Conservation (phyloP, 2,113 vertebrate species). For the Xiphias gladius region DNA sequence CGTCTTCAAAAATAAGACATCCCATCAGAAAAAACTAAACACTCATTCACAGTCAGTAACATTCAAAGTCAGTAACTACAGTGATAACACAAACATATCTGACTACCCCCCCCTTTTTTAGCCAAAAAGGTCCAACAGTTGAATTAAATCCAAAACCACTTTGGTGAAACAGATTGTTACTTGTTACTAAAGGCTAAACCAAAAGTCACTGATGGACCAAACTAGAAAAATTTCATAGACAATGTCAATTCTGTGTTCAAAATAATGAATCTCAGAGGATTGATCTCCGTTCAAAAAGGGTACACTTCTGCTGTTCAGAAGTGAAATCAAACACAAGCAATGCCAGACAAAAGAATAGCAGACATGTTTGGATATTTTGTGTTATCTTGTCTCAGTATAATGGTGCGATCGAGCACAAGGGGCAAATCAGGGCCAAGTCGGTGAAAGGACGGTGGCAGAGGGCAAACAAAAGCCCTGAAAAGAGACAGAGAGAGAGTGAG, state of each 20-base stretch:
- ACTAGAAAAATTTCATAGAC: neutral
- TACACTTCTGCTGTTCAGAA: neutral
- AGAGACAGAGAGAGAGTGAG: constrained; percentile 84
- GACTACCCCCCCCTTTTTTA: too few relatives aligned
- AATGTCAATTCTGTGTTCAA: neutral
- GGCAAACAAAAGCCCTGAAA: constrained; percentile 94
- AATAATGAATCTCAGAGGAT: neutral
- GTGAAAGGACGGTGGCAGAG: constrained; percentile 92
- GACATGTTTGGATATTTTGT: constrained; percentile 77
- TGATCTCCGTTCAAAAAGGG: neutral
- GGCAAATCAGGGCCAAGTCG: constrained; percentile 91
- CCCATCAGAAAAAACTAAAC: too few relatives aligned
- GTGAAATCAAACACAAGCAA: constrained; percentile 19
- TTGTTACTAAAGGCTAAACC: neutral
- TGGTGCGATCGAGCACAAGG: constrained; percentile 82
- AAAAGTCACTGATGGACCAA: neutral
- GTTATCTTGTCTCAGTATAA: constrained; percentile 80
- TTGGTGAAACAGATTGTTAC: neutral
- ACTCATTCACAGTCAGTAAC: too few relatives aligned
- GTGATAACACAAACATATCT: too few relatives aligned
- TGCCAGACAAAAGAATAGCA: constrained; percentile 64
- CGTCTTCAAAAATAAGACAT: neutral
- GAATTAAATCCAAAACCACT: too few relatives aligned
- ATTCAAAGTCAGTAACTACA: too few relatives aligned
- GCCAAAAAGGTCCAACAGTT: neutral